Base-by-base conservation (phyloP, 2,888 invertebrate genomes). In the Villa cingulata region DNA sequence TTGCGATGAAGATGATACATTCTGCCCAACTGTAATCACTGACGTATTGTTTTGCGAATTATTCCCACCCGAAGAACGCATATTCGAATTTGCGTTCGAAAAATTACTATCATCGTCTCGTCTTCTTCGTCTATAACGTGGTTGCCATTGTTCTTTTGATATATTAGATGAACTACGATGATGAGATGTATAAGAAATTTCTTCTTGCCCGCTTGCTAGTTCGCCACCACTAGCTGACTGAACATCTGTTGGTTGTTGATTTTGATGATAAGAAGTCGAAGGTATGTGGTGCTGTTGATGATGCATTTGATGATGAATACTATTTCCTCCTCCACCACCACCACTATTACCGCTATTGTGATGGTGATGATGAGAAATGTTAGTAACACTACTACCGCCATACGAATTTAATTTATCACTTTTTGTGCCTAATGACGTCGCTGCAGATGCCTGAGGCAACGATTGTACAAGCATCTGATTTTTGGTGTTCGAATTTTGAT, bases 101-200 rank as follows among this genome's bases (percentile, higher is more conserved):
- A 12, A 32, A 32, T 32, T 32, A 12, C 12, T 32, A 50, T 70
- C 69, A 40, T 70, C 70, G 54, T 68, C 68, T 57, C 65, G 65
- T 58, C 63, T 61, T 55, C 65, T 69, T 52, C 73, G 70, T 51
- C 72, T 64, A 55, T 70, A 68, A 48, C 71, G 64, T 41, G 67
- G 66, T 34, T 67, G 64, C 54, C 69, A 56, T 19, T 64, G 60
- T 49, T 72, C 71, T 59, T 71, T 72, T 17, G 43, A 23, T 6
- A 44, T 37, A 51, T 56, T 57, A 41, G 57, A 51, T 36, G 52
- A 39, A 37, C 50, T 54, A 23, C 52, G 49, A 38, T 54, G 52
- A 41, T 49, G 50, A 12, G 51, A 41, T 4, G 42, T 32, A 19
- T 34, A 36, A 16, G 41, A 16, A 29, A 37, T 27, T 29, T 46